phyloP scores from a whole-genome alignment of 64 coral and sea anemone species.

The Stichodactyla mertensii region DNA sequence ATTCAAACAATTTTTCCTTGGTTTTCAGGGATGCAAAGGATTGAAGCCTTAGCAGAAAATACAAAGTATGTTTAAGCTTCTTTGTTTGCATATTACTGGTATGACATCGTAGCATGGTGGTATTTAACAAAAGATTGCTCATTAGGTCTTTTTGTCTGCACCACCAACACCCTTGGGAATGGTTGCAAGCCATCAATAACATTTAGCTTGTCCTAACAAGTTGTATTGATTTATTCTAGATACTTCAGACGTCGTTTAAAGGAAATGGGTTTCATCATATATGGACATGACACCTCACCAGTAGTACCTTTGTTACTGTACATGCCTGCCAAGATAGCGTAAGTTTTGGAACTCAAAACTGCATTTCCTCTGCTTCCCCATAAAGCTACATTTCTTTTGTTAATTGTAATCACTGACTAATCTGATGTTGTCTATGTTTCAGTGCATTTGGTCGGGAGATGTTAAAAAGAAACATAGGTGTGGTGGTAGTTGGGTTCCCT shows the following conservation, averaged over 20 bases:
- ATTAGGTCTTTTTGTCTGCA: too few species aligned
- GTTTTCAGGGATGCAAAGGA: slow-evolving; percentile 63
- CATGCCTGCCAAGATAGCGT: slow-evolving; percentile 94
- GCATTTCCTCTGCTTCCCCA: too few species aligned
- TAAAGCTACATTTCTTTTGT: too few species aligned
- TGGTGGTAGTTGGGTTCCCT: slow-evolving; percentile 94
- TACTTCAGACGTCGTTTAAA: slow-evolving; percentile 87
- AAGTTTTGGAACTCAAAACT: background rate
- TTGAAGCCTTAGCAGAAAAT: slow-evolving; percentile 79
- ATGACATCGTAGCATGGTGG: too few species aligned
- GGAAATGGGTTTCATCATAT: slow-evolving; percentile 93
- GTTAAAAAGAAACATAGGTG: slow-evolving; percentile 81
- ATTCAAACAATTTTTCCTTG: background rate
- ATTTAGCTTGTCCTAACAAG: background rate
- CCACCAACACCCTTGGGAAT: too few species aligned
- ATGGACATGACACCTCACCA: slow-evolving; percentile 86
- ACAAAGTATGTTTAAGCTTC: slow-evolving; percentile 48
- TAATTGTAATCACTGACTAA: background rate
- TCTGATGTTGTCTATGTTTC: slow-evolving; percentile 8
- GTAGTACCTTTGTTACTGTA: slow-evolving; percentile 83
- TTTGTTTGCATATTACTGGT: background rate
- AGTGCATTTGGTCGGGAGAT: slow-evolving; percentile 96
- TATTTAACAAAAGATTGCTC: too few species aligned
- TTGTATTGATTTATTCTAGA: slow-evolving; percentile 12
- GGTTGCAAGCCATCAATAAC: background rate